These are phyloP conservation scores for Asbolus verrucosus DNA, from an alignment of 1,140 invertebrate species.

Conservation along the genomic window DNA sequence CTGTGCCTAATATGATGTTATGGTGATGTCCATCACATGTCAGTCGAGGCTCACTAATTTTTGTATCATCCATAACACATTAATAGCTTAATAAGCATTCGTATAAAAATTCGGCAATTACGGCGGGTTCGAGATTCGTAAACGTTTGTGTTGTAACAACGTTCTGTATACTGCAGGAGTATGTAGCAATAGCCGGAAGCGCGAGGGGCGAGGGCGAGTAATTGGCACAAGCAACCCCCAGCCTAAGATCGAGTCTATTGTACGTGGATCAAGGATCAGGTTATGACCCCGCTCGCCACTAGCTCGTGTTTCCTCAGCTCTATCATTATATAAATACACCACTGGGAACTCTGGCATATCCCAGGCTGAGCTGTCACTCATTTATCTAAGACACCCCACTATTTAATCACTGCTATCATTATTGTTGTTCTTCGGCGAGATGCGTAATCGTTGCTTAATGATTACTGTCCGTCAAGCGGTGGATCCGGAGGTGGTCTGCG, in stretches of 20 bases:
- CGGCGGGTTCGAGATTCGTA: slow-evolving; percentile 2
- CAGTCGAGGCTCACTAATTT: slow-evolving; percentile 35
- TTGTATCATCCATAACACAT: slow-evolving; percentile 42
- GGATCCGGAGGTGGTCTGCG: slow-evolving; percentile 10
- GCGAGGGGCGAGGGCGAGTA: slow-evolving; percentile 46
- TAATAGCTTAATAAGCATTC: slow-evolving; percentile 44
- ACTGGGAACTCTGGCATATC: slow-evolving; percentile 60
- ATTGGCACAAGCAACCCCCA: slow-evolving; percentile 49
- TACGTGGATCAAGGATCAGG: slow-evolving; percentile 60
- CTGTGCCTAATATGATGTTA: slow-evolving; percentile 29
- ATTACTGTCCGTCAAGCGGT: slow-evolving; percentile 23
- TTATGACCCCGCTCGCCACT: slow-evolving; percentile 59
- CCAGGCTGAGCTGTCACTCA: slow-evolving; percentile 61
- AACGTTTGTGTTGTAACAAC: too few relatives aligned
- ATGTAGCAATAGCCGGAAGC: slow-evolving; percentile 30
- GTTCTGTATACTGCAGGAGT: slow-evolving; percentile 14
- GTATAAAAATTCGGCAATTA: slow-evolving; percentile 41
- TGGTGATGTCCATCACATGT: slow-evolving; percentile 40
- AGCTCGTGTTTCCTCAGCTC: slow-evolving; percentile 60
- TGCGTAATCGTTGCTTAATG: slow-evolving; percentile 56
- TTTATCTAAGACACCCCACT: slow-evolving; percentile 62
- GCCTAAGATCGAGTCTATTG: slow-evolving; percentile 46
- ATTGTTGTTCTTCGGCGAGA: slow-evolving; percentile 56
- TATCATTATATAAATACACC: slow-evolving; percentile 65
- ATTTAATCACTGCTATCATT: slow-evolving; percentile 63